Evolutionary conservation across 2,888 invertebrate genomes (phyloP).

Genomic region (Chorisops tibialis): DNA sequence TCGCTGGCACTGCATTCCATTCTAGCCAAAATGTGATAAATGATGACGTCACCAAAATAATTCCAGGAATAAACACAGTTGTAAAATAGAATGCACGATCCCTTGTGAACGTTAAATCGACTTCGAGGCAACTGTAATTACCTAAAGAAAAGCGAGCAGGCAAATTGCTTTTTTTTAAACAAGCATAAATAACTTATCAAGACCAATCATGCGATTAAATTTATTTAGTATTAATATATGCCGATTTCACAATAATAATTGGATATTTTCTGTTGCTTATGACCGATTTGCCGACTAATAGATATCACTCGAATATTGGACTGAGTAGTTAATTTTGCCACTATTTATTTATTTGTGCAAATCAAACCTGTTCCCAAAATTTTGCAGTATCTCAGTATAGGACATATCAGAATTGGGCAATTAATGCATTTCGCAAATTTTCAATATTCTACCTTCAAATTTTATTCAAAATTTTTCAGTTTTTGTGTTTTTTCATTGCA

Average conservation of each 20-base stretch:
- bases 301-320: too few species aligned
- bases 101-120: conserved; percentile 89
- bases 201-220: conserved; percentile 1
- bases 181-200: not conserved
- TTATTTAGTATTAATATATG: not conserved
- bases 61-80: conserved; percentile 94
- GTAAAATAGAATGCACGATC: conserved; percentile 97
- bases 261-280: too few species aligned
- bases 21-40: conserved; percentile 98
- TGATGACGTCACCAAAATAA: conserved; percentile 93
- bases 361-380: too few species aligned
- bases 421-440: too few species aligned
- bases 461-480: too few species aligned
- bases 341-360: too few species aligned
- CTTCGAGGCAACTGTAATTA: conserved; percentile 94
- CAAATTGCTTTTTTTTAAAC: conserved; percentile 21
- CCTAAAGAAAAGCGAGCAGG: conserved; percentile 57
- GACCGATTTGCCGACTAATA: too few species aligned
- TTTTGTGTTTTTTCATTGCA: too few species aligned
- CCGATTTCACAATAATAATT: conserved; percentile 9
- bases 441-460: too few species aligned
- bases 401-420: too few species aligned
- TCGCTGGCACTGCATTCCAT: conserved; percentile 94
- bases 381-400: too few species aligned
- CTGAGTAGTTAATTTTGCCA: too few species aligned